phyloP scores from a whole-genome alignment of 1,140 invertebrate species.

The Lasioglossum albipes region DNA sequence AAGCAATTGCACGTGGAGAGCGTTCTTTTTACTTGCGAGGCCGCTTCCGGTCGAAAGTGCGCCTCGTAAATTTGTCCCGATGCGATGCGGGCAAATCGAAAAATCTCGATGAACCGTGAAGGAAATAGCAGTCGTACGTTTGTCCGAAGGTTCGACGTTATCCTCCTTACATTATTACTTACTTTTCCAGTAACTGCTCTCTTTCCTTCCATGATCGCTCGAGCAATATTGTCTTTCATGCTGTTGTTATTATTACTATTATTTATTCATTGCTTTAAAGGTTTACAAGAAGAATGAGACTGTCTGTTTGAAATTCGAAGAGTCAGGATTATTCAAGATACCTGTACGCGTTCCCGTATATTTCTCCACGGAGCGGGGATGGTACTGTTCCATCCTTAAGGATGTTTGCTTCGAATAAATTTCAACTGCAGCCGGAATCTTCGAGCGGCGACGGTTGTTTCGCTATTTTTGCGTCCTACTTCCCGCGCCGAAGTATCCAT shows the following conservation, averaged over 20 bases:
- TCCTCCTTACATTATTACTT: conserved; percentile 18
- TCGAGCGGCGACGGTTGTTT: background rate
- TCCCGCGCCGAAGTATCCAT: background rate
- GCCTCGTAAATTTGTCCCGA: conserved; percentile 24
- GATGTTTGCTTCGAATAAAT: conserved; percentile 20
- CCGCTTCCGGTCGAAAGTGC: conserved; percentile 9
- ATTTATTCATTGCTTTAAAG: too few relatives aligned
- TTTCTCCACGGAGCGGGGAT: background rate
- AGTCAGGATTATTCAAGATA: conserved; percentile 26
- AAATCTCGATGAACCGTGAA: conserved; percentile 33
- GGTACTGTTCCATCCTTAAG: background rate
- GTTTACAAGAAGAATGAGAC: background rate
- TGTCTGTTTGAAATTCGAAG: background rate
- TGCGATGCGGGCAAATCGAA: conserved; percentile 17
- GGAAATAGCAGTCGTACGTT: conserved; percentile 7
- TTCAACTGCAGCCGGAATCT: background rate
- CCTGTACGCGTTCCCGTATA: background rate
- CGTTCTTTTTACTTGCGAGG: background rate
- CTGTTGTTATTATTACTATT: too few relatives aligned
- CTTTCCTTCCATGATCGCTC: background rate
- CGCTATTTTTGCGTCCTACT: background rate
- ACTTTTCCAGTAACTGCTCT: background rate
- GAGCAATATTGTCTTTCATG: background rate
- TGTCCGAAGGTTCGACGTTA: background rate
- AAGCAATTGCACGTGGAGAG: conserved; percentile 16